These are phyloP conservation scores for Drosophila kuntzei DNA, from an alignment of 2,888 invertebrate genomes.

Conservation along the genomic window DNA sequence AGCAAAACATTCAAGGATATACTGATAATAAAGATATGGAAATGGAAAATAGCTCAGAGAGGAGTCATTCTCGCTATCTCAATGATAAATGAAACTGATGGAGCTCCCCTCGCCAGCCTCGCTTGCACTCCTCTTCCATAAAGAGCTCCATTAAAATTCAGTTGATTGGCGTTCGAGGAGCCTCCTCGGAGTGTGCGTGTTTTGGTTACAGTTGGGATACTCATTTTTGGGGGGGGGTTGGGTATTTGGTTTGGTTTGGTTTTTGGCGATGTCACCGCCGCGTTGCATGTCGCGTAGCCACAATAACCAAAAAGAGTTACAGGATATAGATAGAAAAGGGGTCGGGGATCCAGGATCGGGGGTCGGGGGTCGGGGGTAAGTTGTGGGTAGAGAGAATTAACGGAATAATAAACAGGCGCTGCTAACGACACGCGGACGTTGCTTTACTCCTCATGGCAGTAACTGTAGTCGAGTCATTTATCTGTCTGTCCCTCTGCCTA, in stretches of 20 bases:
- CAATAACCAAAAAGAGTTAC: constrained; percentile 58
- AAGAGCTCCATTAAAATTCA: constrained; percentile 47
- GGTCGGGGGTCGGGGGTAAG: not conserved
- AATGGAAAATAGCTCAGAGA: not conserved
- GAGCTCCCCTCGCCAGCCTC: not conserved
- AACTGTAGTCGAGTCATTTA: constrained; percentile 33
- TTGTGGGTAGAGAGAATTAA: constrained; percentile 65
- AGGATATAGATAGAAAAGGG: not conserved
- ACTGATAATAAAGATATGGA: not conserved
- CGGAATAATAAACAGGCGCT: constrained; percentile 83
- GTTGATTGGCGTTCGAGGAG: constrained; percentile 56
- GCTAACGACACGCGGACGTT: constrained; percentile 80
- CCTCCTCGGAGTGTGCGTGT: constrained; percentile 54
- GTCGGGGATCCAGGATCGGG: not conserved
- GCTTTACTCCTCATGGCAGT: constrained; percentile 34
- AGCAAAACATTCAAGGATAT: not conserved
- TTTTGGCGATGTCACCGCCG: constrained; percentile 81
- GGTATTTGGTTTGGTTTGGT: constrained; percentile 29
- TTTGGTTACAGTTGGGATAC: constrained; percentile 49
- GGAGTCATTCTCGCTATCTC: not conserved
- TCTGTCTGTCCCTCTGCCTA: not conserved
- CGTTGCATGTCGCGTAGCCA: constrained; percentile 73
- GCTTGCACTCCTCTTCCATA: not conserved
- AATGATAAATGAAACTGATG: not conserved
- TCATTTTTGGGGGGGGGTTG: not conserved